Conservation (phyloP, 2,113 vertebrate species). For the Pavo muticus region DNA sequence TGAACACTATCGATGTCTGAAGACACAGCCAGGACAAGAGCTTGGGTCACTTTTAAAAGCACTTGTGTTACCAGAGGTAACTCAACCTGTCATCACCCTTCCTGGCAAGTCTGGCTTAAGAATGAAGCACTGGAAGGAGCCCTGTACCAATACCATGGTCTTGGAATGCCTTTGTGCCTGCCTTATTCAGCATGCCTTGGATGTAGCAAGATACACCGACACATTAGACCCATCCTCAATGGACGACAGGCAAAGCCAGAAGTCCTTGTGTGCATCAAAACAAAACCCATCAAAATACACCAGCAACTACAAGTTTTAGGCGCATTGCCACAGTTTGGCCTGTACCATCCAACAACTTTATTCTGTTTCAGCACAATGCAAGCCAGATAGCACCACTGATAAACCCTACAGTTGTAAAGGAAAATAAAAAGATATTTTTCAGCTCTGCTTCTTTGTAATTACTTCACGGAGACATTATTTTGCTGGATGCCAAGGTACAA, state of each 20-base stretch:
- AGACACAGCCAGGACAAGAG: not conserved
- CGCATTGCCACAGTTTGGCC: not conserved
- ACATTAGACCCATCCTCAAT: not conserved
- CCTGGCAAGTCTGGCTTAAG: not conserved
- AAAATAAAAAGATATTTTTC: not conserved
- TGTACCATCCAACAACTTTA: fast-evolving
- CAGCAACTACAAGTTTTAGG: not conserved
- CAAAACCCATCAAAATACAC: not conserved
- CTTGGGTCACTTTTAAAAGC: not conserved
- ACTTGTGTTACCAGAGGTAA: not conserved
- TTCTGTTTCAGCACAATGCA: not conserved
- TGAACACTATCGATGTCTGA: not conserved
- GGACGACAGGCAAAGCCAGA: not conserved
- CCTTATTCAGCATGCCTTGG: not conserved
- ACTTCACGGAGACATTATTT: not conserved
- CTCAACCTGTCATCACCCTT: not conserved
- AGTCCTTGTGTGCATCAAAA: not conserved
- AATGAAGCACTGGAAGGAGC: not conserved
- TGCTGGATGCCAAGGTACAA: not conserved
- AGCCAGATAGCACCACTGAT: not conserved
- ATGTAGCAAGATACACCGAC: not conserved
- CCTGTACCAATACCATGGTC: not conserved
- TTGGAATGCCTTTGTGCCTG: not conserved
- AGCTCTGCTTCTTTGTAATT: not conserved
- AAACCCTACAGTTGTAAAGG: not conserved